A percentile compares a stretch with the other conserved stretches of the same genome.
Evolutionary conservation across 2,797 vertebrate genomes (phyloP).

Genomic region (Galaxias olidus): DNA sequence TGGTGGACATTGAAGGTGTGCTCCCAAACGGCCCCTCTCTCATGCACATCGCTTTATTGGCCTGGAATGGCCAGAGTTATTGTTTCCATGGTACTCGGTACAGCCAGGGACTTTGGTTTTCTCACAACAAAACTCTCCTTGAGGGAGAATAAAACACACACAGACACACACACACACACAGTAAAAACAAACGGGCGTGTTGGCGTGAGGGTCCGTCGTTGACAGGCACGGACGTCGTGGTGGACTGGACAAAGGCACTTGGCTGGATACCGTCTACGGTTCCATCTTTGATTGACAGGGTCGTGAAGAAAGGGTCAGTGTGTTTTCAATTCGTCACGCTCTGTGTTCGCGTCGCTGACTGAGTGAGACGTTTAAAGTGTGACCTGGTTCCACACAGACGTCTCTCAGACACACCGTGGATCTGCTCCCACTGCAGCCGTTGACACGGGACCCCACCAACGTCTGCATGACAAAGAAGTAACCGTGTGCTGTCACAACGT

Average conservation of each 20-base stretch:
- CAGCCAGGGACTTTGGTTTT: background rate
- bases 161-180: conserved; percentile 13
- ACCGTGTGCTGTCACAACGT: too few species aligned
- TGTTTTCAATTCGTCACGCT: too few species aligned
- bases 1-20: conserved; percentile 38
- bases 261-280: too few species aligned
- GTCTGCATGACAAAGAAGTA: too few species aligned
- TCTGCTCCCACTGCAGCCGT: too few species aligned
- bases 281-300: too few species aligned
- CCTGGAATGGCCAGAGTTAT: background rate
- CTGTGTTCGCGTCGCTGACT: too few species aligned
- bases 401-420: too few species aligned
- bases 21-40: background rate
- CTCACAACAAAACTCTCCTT: background rate
- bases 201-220: conserved; percentile 34
- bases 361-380: too few species aligned
- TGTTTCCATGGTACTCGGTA: conserved; percentile 5
- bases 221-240: conserved; percentile 22
- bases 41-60: background rate
- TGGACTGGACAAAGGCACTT: conserved; percentile 29
- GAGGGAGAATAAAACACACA: background rate
- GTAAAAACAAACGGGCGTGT: background rate
- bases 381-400: too few species aligned
- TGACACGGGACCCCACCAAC: too few species aligned
- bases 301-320: too few species aligned